Base-by-base conservation (phyloP, 2,113 vertebrate genomes). In the Lophotis ruficrista region DNA sequence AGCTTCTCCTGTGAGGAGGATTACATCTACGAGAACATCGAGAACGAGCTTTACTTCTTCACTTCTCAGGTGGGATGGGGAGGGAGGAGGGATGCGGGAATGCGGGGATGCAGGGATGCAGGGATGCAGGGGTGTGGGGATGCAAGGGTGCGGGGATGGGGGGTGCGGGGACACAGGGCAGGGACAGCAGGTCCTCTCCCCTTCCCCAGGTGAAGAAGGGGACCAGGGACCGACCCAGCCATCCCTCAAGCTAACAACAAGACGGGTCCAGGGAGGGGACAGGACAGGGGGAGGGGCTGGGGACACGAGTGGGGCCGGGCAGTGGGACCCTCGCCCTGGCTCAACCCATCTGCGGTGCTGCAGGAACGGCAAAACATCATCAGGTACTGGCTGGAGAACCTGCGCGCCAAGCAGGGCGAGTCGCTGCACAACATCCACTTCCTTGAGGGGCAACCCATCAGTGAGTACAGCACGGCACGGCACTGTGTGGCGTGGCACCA, bases 291-390 rank as follows among this genome's bases (percentile, higher is more conserved):
- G 28, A 5, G 38, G 58, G 66, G 9, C 4, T 12, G 60, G 77
- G 64, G 45, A 18, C 37, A 78, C 38, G 25, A 30, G 30, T 23
- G n/a, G 61, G 38, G 37, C 37, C 1, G 22, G 85, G 53, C 53
- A 8, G 47, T 1, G 53, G 72, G 35, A 21, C 10, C 7, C 6
- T 22, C 13, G 1, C n/a, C 45, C 6, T 0, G 23, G 61, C 87
- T 91, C 38, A 95, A 31, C 28, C 47, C 15, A 4, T 1, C 68
- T 16, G 57, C 3, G 62, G 51, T 61, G 69, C 71, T 5, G 6
- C 97, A 99, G 99, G 99, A 99, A 95, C 98, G 99, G 73, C 99
- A 99, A 96, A 99, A 98, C 97, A 99, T 99, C 98, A 99, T 99
- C 97, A 98, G 98, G 83, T 99, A 99, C 97, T 99, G 99, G 99